phyloP scores from a whole-genome alignment of 2,113 vertebrate genomes.

The human region GRCh38 chr7:82769001-82769500 shows the following conservation, averaged over 20 bases:
- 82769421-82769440: slow-evolving; percentile 5
- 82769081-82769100: background rate
- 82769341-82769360: background rate
- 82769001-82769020: background rate
- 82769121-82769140: background rate
- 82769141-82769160: background rate
- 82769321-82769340: background rate
- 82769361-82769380: background rate
- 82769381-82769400: background rate
- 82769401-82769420: background rate
- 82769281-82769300: background rate
- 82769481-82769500: background rate
- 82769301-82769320: background rate
- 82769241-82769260: background rate
- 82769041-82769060: background rate
- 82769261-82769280: background rate
- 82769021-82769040: background rate
- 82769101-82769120: background rate
- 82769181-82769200: background rate
- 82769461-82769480: background rate
- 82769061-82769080: background rate
- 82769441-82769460: background rate
- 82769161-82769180: background rate
- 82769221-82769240: background rate
- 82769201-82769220: background rate